A percentile compares a stretch with the other conserved stretches of the same genome.
Evolutionary conservation across 2,797 vertebrate species (phyloP).

Genomic region (Poeciliopsis infans): DNA sequence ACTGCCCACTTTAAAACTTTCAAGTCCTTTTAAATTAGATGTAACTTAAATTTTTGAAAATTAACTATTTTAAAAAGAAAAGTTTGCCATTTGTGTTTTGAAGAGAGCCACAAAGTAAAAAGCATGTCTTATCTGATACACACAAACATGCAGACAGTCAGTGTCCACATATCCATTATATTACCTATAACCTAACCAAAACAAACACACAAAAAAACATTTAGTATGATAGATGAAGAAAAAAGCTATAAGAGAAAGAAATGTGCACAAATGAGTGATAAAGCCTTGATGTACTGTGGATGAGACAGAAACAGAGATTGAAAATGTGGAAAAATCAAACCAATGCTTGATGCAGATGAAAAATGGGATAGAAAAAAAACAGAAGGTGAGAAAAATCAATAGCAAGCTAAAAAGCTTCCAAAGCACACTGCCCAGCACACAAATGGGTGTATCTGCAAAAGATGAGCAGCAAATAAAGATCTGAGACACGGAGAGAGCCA

Average conservation of each 20-base stretch:
- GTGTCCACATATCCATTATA: constrained; percentile 46
- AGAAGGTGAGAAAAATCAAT: constrained; percentile 62
- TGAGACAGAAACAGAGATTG: constrained; percentile 39
- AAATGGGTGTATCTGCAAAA: constrained; percentile 59
- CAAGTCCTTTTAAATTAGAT: not conserved
- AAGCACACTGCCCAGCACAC: constrained; percentile 55
- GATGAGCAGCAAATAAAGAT: constrained; percentile 66
- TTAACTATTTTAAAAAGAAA: not conserved
- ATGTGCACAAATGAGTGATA: constrained; percentile 55
- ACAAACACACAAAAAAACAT: constrained; percentile 18
- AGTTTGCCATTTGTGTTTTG: constrained; percentile 12
- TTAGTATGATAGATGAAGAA: constrained; percentile 48
- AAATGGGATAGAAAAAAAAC: constrained; percentile 17
- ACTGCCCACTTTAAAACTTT: constrained; percentile 21
- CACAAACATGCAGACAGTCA: constrained; percentile 54
- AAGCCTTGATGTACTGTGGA: constrained; percentile 40
- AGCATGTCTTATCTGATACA: constrained; percentile 71
- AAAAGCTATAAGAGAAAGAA: constrained; percentile 21
- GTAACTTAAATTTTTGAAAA: not conserved
- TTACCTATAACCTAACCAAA: constrained; percentile 45
- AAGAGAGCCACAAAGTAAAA: constrained; percentile 72
- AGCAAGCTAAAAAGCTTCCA: constrained; percentile 62
- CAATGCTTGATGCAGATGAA: constrained; percentile 57
- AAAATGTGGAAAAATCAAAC: constrained; percentile 58
- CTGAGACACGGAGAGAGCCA: constrained; percentile 47